Evolutionary conservation across 2,113 vertebrate genomes (phyloP).

Genomic region (Pteropus alecto): DNA sequence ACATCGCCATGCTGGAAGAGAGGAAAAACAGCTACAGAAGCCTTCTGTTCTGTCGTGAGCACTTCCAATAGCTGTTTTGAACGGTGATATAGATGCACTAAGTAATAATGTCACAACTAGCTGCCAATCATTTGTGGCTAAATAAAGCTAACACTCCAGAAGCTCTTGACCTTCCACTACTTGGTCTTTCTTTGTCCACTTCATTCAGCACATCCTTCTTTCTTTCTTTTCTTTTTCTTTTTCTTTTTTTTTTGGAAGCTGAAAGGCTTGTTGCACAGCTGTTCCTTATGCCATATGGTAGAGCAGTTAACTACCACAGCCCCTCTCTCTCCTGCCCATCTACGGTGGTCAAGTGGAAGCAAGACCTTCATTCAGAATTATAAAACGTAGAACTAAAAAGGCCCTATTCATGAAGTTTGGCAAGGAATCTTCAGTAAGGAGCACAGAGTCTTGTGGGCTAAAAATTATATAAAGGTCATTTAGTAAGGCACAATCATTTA

Average conservation of each 20-base stretch:
- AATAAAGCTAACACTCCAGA: slow-evolving; percentile 52
- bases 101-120: not conserved
- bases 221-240: too few relatives aligned
- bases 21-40: not conserved
- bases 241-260: not conserved
- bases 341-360: not conserved
- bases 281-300: not conserved
- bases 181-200: slow-evolving; percentile 3
- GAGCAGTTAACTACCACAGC: not conserved
- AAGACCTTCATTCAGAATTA: slow-evolving; percentile 22
- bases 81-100: not conserved
- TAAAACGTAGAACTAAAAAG: not conserved
- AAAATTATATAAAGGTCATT: slow-evolving; percentile 15
- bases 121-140: slow-evolving; percentile 42
- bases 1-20: not conserved
- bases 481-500: not conserved
- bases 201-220: not conserved
- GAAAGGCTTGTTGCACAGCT: not conserved
- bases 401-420: not conserved
- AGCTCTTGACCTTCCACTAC: not conserved
- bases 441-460: not conserved
- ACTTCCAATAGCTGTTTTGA: slow-evolving; percentile 45
- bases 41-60: not conserved
- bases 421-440: not conserved
- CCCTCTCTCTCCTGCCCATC: not conserved